Evolutionary conservation across 2,797 vertebrate species (phyloP), one percentile per base, ranked within the genome.

Genomic region (Taeniopygia guttata): DNA sequence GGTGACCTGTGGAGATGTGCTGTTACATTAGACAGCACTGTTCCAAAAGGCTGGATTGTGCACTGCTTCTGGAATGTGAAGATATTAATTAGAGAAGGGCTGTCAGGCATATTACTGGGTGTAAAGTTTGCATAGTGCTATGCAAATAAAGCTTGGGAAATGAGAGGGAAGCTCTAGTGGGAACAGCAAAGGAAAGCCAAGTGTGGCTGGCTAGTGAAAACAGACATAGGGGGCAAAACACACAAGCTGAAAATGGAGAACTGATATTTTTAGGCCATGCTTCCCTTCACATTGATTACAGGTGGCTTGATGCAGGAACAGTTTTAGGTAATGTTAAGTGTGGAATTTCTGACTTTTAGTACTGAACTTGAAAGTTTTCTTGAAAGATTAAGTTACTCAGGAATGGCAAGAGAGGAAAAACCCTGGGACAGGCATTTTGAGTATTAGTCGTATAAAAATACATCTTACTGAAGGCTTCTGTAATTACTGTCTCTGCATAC

Each of bases 61-160:
- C 46, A 62, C 38, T 62, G 82, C 62, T 83, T 22, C 59, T 92
- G 89, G 60, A 89, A 81, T 70, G 84, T 58, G 82, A 32, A 68
- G 79, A 85, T 32, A 43, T 0, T 13, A 56, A 14, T 83, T 91
- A 18, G 62, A 11, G 36, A 64, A 83, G 51, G 87, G 76, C 59
- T 81, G 58, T 54, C 68, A 49, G 76, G 46, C 45, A 7, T 58
- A 23, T 64, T 58, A 25, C 84, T 85, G 72, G 9, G 20, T 52
- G 11, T 40, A 17, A 63, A 62, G 62, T 90, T 95, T 88, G 66
- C 63, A 29, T 81, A 77, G 69, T 36, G 62, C 69, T 81, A 7
- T 40, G 59, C 73, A 94, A 93, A 81, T 72, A 88, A 62, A 94
- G 68, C 64, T 27, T 91, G 79, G 79, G 89, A 87, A 90, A 45